Percentiles rank a stretch among this genome's conserved stretches.
phyloP scores from a whole-genome alignment of 2,113 vertebrate species.

The Hiodon tergisus region DNA sequence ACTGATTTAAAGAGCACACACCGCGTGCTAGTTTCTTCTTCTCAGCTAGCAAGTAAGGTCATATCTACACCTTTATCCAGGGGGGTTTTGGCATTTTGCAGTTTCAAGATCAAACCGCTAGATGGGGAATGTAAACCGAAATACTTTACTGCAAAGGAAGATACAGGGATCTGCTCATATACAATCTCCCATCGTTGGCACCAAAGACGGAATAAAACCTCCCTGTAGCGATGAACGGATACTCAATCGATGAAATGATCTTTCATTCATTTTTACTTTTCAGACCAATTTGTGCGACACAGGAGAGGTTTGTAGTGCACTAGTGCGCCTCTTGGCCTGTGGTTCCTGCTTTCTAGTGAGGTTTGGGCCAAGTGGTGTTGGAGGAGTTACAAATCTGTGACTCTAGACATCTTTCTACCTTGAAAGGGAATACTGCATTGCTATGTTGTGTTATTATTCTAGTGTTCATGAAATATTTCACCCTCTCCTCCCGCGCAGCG shows the following conservation, averaged over 20 bases:
- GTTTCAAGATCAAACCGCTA: constrained; percentile 1
- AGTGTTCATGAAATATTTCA: constrained; percentile 38
- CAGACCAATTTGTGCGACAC: neutral
- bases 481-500: neutral
- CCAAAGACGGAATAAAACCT: neutral
- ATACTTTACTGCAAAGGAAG: no score
- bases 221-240: constrained; percentile 24
- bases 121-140: neutral
- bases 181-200: neutral
- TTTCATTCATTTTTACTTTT: constrained; percentile 25
- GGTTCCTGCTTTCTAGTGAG: neutral
- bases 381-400: constrained; percentile 3
- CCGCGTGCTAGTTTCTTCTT: neutral
- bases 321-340: neutral
- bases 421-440: constrained; percentile 60
- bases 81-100: neutral
- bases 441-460: constrained; percentile 26
- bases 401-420: neutral
- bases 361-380: neutral
- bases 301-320: neutral
- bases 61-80: neutral
- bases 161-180: no score
- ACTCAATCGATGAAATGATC: neutral
- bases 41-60: neutral
- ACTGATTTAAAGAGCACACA: neutral